Evolutionary conservation across 2,797 vertebrate genomes (phyloP), one percentile per base, ranked within the genome.

Genomic region (Leptoclinus maculatus): DNA sequence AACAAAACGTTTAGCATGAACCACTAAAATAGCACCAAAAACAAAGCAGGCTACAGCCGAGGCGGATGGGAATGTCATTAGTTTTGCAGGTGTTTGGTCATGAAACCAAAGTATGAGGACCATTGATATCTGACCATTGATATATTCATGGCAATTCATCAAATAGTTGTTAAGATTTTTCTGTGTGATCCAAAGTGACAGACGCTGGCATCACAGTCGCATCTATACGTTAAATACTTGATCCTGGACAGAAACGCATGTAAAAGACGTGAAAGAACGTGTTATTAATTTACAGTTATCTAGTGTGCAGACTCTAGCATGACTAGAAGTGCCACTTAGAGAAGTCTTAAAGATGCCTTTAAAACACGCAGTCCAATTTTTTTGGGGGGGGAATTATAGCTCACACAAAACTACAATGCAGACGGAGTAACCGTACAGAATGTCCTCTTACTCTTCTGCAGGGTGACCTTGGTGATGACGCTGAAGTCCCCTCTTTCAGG

Each of bases 381-480:
- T 51, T 23, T 4, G 5, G 27, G 27, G 27, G 27, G 27, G 11
- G 19, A 51, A 16, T 41, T 19, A 43, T 6, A 16, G 8, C 8
- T 32, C 14, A 17, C 2, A 60, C 3, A 60, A 60, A 75, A 23
- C 27, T 34, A 2, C 53, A 8, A 32, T 63, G 34, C 43, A 57
- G 11, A 36, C 43, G 2, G 0, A 41, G 16, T 38, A 62, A 43
- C n/a, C 6, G 27, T 43, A 12, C 11, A 23, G 51, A 56, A 16
- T 3, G 23, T 67, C 8, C 29, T 43, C 84, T 88, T 84, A 95
- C 94, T 84, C 9, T 92, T 91, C 73, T 79, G 73, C 39, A 97
- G 87, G 0, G 94, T 94, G 87, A 99, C 93, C 91, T 91, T 71
- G 82, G 96, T 95, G 71, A 96, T 82, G 53, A 97, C 85, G 13